A percentile compares a stretch with the other conserved stretches of the same genome.
Conservation (phyloP, 1,140 invertebrate species). For the Caerostris extrusa region DNA sequence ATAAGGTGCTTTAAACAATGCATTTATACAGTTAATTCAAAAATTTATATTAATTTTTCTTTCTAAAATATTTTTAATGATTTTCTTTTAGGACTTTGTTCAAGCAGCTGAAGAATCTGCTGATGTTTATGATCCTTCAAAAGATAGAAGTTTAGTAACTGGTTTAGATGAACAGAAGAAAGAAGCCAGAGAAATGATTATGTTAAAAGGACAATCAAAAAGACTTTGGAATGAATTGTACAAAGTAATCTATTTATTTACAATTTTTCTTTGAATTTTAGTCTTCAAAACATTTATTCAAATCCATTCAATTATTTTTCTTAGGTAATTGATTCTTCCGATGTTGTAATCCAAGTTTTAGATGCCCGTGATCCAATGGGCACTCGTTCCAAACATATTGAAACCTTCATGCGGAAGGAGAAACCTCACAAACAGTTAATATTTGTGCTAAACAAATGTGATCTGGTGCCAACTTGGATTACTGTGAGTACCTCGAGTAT, state of each 20-base stretch:
- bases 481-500: constrained; percentile 83
- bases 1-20: too few relatives aligned
- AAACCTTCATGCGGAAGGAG: constrained; percentile 93
- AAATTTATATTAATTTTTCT: too few relatives aligned
- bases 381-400: constrained; percentile 95
- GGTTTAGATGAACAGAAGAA: constrained; percentile 80
- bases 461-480: constrained; percentile 94
- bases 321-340: constrained; percentile 97
- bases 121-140: constrained; percentile 88
- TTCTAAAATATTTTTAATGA: too few relatives aligned
- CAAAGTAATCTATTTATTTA: constrained; percentile 85
- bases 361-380: constrained; percentile 98
- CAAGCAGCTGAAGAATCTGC: constrained; percentile 87
- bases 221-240: constrained; percentile 99
- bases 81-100: constrained; percentile 84
- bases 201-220: constrained; percentile 96
- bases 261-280: constrained; percentile 26
- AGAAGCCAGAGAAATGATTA: constrained; percentile 84
- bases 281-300: background rate
- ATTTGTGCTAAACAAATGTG: constrained; percentile 97
- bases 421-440: constrained; percentile 97
- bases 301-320: background rate
- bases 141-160: constrained; percentile 90
- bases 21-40: too few relatives aligned
- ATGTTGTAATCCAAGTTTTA: constrained; percentile 95